Evolutionary conservation across 1,140 invertebrate species (phyloP).

Genomic region (Grapholita molesta): DNA sequence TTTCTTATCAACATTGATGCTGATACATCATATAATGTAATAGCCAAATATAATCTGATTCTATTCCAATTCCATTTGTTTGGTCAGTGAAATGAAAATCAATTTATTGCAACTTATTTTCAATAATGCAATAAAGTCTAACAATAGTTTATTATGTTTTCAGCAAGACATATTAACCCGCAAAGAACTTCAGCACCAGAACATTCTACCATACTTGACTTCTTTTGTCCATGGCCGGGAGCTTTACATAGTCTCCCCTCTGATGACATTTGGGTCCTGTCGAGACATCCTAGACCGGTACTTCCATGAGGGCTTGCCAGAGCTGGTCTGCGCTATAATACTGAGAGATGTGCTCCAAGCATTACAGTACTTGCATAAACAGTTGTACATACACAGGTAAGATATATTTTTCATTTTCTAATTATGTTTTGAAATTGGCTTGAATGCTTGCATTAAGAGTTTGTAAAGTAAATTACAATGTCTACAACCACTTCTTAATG

Average conservation of each 20-base stretch:
- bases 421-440: too few species aligned
- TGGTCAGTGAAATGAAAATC: neutral
- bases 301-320: conserved; percentile 88
- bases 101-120: neutral
- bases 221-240: conserved; percentile 86
- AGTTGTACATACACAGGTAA: conserved; percentile 92
- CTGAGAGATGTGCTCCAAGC: conserved; percentile 88
- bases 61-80: neutral
- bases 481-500: too few species aligned
- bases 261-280: conserved; percentile 91
- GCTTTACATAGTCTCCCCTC: conserved; percentile 88
- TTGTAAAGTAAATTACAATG: too few species aligned
- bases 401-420: conserved; percentile 4
- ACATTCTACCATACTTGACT: conserved; percentile 85
- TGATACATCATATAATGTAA: too few species aligned
- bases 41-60: too few species aligned
- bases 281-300: conserved; percentile 87
- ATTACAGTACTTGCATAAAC: conserved; percentile 90
- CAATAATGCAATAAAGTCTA: neutral
- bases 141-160: conserved; percentile 43
- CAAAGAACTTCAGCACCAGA: conserved; percentile 87
- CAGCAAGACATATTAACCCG: conserved; percentile 87
- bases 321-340: conserved; percentile 88
- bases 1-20: too few species aligned
- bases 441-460: too few species aligned